Conservation (phyloP, 1,140 invertebrate species). For the Drosophila triauraria region DNA sequence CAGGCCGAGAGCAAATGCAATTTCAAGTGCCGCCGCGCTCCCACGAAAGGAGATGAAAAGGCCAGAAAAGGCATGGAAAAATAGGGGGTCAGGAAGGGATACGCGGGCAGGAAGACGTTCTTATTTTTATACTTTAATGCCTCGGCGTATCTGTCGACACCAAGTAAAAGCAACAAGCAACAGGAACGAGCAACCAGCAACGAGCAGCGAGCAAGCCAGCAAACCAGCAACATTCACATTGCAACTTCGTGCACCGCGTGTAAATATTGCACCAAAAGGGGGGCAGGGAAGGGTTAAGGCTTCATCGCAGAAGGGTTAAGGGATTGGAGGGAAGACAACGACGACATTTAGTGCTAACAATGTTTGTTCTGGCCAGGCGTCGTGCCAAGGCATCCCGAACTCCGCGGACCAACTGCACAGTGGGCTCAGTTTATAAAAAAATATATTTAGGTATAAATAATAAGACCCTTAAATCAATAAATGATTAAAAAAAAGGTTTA, state of each 20-base stretch:
- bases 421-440: too few relatives aligned
- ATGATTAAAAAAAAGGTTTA: too few relatives aligned
- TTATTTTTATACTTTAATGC: constrained; percentile 82
- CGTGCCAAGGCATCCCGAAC: constrained; percentile 40
- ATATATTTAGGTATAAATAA: too few relatives aligned
- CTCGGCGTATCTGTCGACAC: constrained; percentile 75
- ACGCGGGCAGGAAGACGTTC: constrained; percentile 56
- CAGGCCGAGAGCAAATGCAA: constrained; percentile 65
- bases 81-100: constrained; percentile 1
- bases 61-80: constrained; percentile 34
- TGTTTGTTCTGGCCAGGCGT: constrained; percentile 78
- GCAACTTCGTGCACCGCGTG: constrained; percentile 77
- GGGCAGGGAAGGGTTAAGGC: constrained; percentile 1
- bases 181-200: constrained; percentile 22
- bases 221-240: constrained; percentile 67
- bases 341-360: constrained; percentile 82
- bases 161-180: constrained; percentile 43
- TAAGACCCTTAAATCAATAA: too few relatives aligned
- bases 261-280: constrained; percentile 69
- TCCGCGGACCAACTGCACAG: constrained; percentile 13
- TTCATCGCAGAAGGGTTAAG: constrained; percentile 11
- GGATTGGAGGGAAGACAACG: constrained; percentile 42
- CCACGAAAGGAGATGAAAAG: constrained; percentile 50
- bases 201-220: background rate
- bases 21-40: constrained; percentile 62